Base-by-base conservation (phyloP, 2,113 vertebrate genomes). In the Saccopteryx leptura region DNA sequence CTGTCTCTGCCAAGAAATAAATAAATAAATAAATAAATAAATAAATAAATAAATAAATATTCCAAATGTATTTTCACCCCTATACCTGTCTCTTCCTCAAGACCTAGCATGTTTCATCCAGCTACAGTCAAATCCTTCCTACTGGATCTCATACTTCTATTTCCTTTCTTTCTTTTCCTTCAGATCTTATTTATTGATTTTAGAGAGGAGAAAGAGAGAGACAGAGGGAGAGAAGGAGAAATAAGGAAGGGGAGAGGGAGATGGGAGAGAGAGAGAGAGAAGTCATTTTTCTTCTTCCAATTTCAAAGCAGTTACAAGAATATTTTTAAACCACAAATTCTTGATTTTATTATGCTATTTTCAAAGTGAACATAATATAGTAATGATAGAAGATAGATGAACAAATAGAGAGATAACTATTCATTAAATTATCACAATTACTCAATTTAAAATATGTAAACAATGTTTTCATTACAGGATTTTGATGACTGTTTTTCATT, bases 371-470 rank as follows among this genome's bases (percentile, higher is more conserved):
- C 9, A n/a, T 50, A 82, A 69, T 48, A 9, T 4, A 71, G 18
- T 94, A 90, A 39, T 39, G 28, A 65, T 83, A 83, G 4, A 83
- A 28, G n/a, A 80, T 33, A 80, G 21, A 85, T 48, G 39, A 39
- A 39, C 39, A 39, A 39, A 39, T 39, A 39, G 39, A 39, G 39
- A 39, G 39, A 39, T 39, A 39, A 39, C 39, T 39, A 66, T 75
- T 50, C 9, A 61, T 24, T 89, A 89, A 94, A 66, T 23, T 28
- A 74, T 52, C 66, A 54, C 52, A 86, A 75, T 65, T 93, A 83
- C 4, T 93, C 21, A 79, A 19, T 7, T 80, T 91, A 69, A 93
- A 60, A 65, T 33, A 52, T 24, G 28, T 46, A 7, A 82, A 93
- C 5, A 46, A 0, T 63, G 2, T 85, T 81, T 83, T 76, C 21